Conservation (phyloP, 1,140 invertebrate species). For the Harlomillsia oculata region DNA sequence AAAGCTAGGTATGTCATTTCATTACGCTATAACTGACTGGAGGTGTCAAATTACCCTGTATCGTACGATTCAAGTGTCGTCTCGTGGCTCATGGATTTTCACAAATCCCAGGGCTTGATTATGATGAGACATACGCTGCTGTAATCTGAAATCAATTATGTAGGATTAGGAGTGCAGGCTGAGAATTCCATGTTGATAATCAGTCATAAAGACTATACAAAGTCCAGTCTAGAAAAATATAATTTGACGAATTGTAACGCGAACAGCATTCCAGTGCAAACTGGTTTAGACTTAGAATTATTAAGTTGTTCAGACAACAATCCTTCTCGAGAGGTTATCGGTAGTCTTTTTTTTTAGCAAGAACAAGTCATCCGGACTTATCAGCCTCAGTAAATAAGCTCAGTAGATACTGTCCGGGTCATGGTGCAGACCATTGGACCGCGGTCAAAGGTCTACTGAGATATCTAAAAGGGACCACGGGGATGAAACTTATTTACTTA, state of each 20-base stretch:
- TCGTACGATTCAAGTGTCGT: constrained; percentile 35
- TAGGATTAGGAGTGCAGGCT: too few species aligned
- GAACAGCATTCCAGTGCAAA: not conserved
- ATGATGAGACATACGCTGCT: constrained; percentile 41
- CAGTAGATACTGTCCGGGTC: constrained; percentile 38
- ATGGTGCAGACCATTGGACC: constrained; percentile 37
- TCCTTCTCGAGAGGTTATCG: constrained; percentile 35
- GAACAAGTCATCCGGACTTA: constrained; percentile 40
- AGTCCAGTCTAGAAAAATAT: too few species aligned
- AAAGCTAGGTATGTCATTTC: too few species aligned
- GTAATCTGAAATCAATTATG: too few species aligned
- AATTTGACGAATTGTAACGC: not conserved
- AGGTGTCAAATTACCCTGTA: not conserved
- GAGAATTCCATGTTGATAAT: too few species aligned
- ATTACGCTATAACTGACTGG: too few species aligned
- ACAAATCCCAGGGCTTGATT: constrained; percentile 40
- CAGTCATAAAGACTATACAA: too few species aligned
- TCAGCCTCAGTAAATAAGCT: constrained; percentile 39
- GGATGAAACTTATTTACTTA: constrained; percentile 9
- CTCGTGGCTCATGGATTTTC: constrained; percentile 39
- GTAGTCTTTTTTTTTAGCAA: constrained; percentile 40
- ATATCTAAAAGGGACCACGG: constrained; percentile 39
- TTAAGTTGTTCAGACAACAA: too few species aligned
- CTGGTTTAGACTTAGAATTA: not conserved
- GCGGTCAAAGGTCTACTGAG: constrained; percentile 39